Conservation (phyloP, 1,140 invertebrate genomes). For the Tetramorium alpestre region DNA sequence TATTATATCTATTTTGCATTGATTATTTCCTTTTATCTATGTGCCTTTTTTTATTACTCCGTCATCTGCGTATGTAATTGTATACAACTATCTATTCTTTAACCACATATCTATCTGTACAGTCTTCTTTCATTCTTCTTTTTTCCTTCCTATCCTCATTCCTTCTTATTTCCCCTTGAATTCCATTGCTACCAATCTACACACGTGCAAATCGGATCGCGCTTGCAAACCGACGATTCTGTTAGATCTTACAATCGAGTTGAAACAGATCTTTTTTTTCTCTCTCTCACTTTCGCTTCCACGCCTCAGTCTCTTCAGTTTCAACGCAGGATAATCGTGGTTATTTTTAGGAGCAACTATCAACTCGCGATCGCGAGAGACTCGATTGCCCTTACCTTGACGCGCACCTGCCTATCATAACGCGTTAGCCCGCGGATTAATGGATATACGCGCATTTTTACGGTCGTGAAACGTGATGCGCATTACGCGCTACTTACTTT, state of each 20-base stretch:
- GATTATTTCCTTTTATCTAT: not conserved
- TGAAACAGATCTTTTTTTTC: constrained; percentile 32
- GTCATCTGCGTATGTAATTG: not conserved
- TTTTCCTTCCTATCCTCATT: not conserved
- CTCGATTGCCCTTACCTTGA: constrained; percentile 35
- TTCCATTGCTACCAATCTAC: constrained; percentile 7
- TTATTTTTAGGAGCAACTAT: constrained; percentile 51
- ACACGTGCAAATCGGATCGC: not conserved
- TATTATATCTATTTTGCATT: not conserved
- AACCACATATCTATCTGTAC: not conserved
- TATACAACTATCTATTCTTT: constrained; percentile 2
- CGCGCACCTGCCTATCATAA: constrained; percentile 63
- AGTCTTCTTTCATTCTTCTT: not conserved
- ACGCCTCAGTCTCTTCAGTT: not conserved
- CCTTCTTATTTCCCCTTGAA: not conserved
- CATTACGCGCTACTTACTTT: constrained; percentile 57
- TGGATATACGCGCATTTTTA: constrained; percentile 50
- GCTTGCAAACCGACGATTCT: constrained; percentile 19
- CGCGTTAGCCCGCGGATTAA: constrained; percentile 64
- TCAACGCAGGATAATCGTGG: constrained; percentile 10
- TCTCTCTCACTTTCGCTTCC: constrained; percentile 1
- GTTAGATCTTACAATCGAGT: constrained; percentile 29
- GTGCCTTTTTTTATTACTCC: not conserved
- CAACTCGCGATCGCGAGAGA: constrained; percentile 47
- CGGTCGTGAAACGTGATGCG: constrained; percentile 37